Base-by-base conservation (phyloP, 2,888 invertebrate genomes). In the Eupithecia subumbrata region DNA sequence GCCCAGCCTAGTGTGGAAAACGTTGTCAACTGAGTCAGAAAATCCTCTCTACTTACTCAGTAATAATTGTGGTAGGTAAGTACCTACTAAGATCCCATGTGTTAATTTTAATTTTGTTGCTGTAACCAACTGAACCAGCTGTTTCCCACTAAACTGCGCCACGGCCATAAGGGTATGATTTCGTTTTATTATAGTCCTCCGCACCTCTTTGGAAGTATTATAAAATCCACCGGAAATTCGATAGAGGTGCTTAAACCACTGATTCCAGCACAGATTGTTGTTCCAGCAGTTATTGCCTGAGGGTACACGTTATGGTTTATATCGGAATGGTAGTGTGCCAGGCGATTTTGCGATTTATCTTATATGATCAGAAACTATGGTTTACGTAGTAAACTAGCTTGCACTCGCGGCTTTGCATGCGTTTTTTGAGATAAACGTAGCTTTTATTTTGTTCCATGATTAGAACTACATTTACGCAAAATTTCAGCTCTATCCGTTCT, bases 111-210 rank as follows among this genome's bases (percentile, higher is more conserved):
- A n/a, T n/a, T n/a, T n/a, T n/a, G n/a, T n/a, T n/a, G n/a, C 22
- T 11, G n/a, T 56, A 1, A 11, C 22, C 11, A 22, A 11, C 7
- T 22, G 11, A 56, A 22, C 56, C 18, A 77, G 74, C 68, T 25
- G 25, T 73, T n/a, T 67, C 16, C 9, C 0, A 25, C 25, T 16
- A 66, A 7, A 3, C 70, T 73, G 43, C 64, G 72, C 37, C 67
- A 67, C 48, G 67, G 30, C 22, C 71, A 52, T 67, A 48, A 75
- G 76, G 75, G 71, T 78, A 80, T 80, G 79, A 78, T 82, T 82
- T 80, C 63, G 75, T 75, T 82, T 82, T 82, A 86, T 85, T 83
- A 84, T 78, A 78, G 85, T 82, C 73, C 72, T 84, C 82, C 73
- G 71, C 79, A 76, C 77, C 76, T 75, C 71, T 79, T 82, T 81